Base-by-base conservation (phyloP, 2,797 vertebrate species). In the Synanceia verrucosa region DNA sequence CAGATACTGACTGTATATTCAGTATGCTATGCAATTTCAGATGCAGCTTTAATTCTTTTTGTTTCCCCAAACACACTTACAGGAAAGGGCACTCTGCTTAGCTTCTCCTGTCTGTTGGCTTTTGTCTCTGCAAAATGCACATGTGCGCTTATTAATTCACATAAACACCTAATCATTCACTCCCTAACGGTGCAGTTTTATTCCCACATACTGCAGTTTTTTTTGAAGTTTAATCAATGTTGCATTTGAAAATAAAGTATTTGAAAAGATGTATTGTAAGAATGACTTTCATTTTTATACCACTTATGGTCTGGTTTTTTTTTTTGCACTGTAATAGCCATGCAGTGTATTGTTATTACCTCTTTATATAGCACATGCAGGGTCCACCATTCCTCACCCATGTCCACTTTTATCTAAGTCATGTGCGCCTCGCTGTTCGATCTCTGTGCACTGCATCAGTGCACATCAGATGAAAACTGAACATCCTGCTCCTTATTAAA, bases 111-210 rank as follows among this genome's bases (percentile, higher is more conserved):
- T 71, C 43, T 28, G 28, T 63, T 29, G 50, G 21, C 39, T 33
- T 57, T 60, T 47, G 14, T 65, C 28, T 37, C 31, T 56, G 60
- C 56, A 63, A 72, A 68, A 78, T 21, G 2, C n/a, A n/a, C 39
- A 67, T 18, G 6, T n/a, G 34, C 18, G 2, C 18, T 33, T 23
- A 29, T 28, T 70, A 37, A 33, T 61, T 34, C 47, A 66, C 37
- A 37, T 33, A 64, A n/a, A 37, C 21, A 61, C 29, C 28, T n/a
- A 16, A 36, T 46, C 36, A 62, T 52, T 47, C 13, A 58, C 46
- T 70, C 14, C 55, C 36, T 14, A 8, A 46, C 9, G 19, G n/a
- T n/a, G n/a, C n/a, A n/a, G n/a, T n/a, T n/a, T n/a, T n/a, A n/a
- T 12, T 57, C 34, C 24, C 39, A 39, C 53, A 67, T 14, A 14